phyloP scores from a whole-genome alignment of 2,797 vertebrate species.

The Pelobates cultripes region DNA sequence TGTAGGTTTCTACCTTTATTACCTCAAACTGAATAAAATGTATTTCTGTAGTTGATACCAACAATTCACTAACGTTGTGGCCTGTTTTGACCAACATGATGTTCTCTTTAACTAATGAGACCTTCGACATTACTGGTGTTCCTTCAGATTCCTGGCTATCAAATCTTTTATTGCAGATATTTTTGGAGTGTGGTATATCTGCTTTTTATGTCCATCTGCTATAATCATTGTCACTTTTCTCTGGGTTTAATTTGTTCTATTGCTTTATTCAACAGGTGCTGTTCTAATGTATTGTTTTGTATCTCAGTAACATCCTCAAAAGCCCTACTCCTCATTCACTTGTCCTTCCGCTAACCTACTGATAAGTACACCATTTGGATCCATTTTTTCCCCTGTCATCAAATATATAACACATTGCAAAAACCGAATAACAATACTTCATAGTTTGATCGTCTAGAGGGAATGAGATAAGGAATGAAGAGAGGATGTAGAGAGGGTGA shows the following conservation, averaged over 20 bases:
- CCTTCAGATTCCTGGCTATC: neutral
- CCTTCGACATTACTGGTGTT: neutral
- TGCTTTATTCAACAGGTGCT: neutral
- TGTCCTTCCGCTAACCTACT: neutral
- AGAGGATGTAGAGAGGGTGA: neutral
- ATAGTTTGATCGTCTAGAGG: neutral
- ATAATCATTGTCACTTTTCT: neutral
- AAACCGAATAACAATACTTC: neutral
- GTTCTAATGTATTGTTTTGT: neutral
- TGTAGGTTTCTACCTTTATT: neutral
- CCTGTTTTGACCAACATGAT: neutral
- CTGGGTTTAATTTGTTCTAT: neutral
- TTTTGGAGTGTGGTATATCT: neutral
- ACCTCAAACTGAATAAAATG: too few relatives aligned
- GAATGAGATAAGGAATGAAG: neutral
- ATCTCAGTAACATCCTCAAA: neutral
- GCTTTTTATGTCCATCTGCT: neutral
- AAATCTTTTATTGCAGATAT: neutral
- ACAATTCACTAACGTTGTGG: neutral
- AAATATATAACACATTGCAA: neutral
- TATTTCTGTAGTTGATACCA: neutral
- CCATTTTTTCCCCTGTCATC: neutral
- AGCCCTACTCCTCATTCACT: neutral
- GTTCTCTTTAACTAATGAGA: neutral
- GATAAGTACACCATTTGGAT: neutral